A percentile compares a stretch with the other conserved stretches of the same genome.
Evolutionary conservation across 2,113 vertebrate genomes (phyloP).

Genomic region (Ceyx margarethae): DNA sequence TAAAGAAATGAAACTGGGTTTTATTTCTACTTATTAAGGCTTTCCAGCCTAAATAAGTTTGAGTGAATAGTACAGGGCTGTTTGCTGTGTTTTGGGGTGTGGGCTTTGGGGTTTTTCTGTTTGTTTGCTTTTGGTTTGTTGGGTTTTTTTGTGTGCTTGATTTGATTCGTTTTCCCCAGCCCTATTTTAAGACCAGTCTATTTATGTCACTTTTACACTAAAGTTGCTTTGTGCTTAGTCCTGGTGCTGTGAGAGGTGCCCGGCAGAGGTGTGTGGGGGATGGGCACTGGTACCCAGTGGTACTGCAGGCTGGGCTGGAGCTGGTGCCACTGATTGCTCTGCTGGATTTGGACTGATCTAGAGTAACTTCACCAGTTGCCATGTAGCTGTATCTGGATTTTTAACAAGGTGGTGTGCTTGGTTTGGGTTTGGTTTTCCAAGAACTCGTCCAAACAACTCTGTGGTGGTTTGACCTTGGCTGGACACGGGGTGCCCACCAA

Average conservation of each 20-base stretch:
- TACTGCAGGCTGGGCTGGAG: not conserved
- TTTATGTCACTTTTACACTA: not conserved
- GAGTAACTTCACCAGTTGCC: not conserved
- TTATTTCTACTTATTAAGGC: not conserved
- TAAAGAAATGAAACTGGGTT: not conserved
- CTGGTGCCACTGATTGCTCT: not conserved
- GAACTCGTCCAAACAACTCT: not conserved
- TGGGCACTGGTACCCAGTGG: not conserved
- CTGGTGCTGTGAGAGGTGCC: not conserved
- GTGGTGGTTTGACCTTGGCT: too few relatives aligned
- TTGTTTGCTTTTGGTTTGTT: not conserved
- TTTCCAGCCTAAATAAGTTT: not conserved
- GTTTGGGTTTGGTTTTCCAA: not conserved
- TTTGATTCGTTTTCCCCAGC: not conserved
- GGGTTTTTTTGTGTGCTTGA: not conserved
- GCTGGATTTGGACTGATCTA: not conserved
- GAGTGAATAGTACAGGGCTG: not conserved
- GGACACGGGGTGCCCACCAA: too few relatives aligned
- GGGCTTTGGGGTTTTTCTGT: too few relatives aligned
- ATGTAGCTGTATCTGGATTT: not conserved
- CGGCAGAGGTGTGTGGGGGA: not conserved
- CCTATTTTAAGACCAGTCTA: not conserved
- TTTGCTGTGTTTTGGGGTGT: not conserved
- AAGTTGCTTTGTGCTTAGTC: not conserved
- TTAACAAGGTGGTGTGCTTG: not conserved